Evolutionary conservation across 2,888 invertebrate species (phyloP).

Genomic region (Drosophila mimetica): DNA sequence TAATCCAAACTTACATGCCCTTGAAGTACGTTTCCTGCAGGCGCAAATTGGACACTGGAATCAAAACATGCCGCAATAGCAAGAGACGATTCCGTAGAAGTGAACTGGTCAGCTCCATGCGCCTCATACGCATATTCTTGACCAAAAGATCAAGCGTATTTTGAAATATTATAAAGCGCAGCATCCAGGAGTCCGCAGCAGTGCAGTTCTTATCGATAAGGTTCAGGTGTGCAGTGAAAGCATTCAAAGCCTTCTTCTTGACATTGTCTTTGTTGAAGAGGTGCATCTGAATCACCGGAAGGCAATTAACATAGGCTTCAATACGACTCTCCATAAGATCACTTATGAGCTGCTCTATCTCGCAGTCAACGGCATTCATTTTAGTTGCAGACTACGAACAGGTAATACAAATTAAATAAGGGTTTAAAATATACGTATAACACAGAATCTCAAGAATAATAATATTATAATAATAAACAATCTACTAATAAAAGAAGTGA

Average conservation of each 20-base stretch:
- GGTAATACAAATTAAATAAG: neutral
- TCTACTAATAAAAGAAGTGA: too few relatives aligned
- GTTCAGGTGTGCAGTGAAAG: constrained; percentile 41
- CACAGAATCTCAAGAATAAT: too few relatives aligned
- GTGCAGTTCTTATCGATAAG: constrained; percentile 34
- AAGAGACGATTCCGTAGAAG: constrained; percentile 28
- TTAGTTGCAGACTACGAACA: constrained; percentile 21
- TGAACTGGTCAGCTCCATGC: neutral
- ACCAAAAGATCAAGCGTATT: constrained; percentile 37
- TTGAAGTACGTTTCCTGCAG: constrained; percentile 45
- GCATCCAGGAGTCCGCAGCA: constrained; percentile 51
- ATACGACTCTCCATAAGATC: constrained; percentile 39
- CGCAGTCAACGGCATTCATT: constrained; percentile 24
- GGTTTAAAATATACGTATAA: neutral
- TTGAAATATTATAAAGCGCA: constrained; percentile 43
- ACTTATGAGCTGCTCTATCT: constrained; percentile 36
- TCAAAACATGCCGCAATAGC: constrained; percentile 31
- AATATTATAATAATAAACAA: too few relatives aligned
- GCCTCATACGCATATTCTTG: constrained; percentile 29
- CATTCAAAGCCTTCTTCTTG: neutral
- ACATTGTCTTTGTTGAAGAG: constrained; percentile 22
- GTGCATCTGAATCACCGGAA: constrained; percentile 53
- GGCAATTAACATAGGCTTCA: constrained; percentile 39
- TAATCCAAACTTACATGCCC: constrained; percentile 38
- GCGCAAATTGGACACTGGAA: constrained; percentile 38